phyloP scores from a whole-genome alignment of 2,888 invertebrate species.

The Argyresthia goedartella region DNA sequence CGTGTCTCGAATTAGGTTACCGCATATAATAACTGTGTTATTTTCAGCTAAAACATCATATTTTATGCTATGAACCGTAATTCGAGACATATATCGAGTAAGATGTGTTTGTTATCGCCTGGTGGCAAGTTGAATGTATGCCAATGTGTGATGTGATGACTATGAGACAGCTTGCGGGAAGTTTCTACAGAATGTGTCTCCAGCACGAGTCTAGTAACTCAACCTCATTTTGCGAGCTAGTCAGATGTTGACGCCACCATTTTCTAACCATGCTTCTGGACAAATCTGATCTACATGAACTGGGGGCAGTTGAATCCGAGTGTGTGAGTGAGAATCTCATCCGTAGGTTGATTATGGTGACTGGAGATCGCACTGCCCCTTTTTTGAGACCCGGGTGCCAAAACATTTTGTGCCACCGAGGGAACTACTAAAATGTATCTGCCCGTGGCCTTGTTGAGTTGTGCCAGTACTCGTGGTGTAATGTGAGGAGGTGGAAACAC shows the following conservation, averaged over 20 bases:
- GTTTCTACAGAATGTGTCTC: too few relatives aligned
- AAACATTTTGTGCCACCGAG: conserved; percentile 14
- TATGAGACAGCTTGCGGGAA: too few relatives aligned
- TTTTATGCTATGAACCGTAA: neutral
- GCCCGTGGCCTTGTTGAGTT: conserved; percentile 14
- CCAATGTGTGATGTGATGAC: neutral
- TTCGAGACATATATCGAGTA: neutral
- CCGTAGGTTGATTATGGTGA: neutral
- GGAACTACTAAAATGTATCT: conserved; percentile 5
- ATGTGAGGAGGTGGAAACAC: conserved; percentile 23
- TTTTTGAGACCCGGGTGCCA: conserved; percentile 15
- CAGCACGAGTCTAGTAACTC: neutral
- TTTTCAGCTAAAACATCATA: neutral
- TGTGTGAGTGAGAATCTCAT: neutral
- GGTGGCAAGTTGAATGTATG: neutral
- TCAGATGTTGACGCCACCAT: neutral
- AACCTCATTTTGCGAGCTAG: neutral
- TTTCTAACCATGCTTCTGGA: neutral
- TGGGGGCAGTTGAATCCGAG: neutral
- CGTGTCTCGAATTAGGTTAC: neutral
- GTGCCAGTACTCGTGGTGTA: conserved; percentile 18
- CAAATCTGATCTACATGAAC: neutral
- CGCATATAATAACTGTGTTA: neutral
- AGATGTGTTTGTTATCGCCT: neutral
- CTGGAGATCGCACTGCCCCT: conserved; percentile 3